These are phyloP conservation scores for Nixonia krombeini DNA, from an alignment of 1,140 invertebrate species.

Conservation along the genomic window DNA sequence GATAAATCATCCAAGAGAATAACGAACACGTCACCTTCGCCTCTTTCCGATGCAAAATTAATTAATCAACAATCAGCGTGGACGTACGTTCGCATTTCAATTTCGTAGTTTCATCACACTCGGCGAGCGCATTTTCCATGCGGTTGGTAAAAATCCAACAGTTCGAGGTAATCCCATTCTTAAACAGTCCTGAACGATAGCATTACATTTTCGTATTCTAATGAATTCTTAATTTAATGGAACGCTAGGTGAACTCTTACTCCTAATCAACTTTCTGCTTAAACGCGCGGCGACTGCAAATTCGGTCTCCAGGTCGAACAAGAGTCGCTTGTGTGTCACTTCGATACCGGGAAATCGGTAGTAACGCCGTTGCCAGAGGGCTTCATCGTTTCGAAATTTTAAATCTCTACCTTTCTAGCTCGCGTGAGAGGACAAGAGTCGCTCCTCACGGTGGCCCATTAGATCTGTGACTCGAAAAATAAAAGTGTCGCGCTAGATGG, in stretches of 20 bases:
- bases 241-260: constrained; percentile 5
- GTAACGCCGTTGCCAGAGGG: constrained; percentile 14
- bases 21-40: too few relatives aligned
- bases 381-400: constrained; percentile 15
- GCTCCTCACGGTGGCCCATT: too few relatives aligned
- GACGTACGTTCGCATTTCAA: too few relatives aligned
- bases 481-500: constrained; percentile 1
- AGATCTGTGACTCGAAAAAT: constrained; percentile 6
- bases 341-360: constrained; percentile 3
- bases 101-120: too few relatives aligned
- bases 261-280: constrained; percentile 14
- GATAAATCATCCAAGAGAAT: too few relatives aligned
- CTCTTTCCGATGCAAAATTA: too few relatives aligned
- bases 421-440: not conserved
- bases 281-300: constrained; percentile 16
- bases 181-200: too few relatives aligned
- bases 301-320: constrained; percentile 12
- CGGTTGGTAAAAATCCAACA: too few relatives aligned
- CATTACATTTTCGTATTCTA: not conserved
- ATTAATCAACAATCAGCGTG: too few relatives aligned
- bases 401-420: constrained; percentile 9
- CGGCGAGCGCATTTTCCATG: too few relatives aligned
- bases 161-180: too few relatives aligned
- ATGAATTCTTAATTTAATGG: not conserved
- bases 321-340: constrained; percentile 11